phyloP scores from a whole-genome alignment of 92 coral and sea anemone genomes.

The Ricordea florida region DNA sequence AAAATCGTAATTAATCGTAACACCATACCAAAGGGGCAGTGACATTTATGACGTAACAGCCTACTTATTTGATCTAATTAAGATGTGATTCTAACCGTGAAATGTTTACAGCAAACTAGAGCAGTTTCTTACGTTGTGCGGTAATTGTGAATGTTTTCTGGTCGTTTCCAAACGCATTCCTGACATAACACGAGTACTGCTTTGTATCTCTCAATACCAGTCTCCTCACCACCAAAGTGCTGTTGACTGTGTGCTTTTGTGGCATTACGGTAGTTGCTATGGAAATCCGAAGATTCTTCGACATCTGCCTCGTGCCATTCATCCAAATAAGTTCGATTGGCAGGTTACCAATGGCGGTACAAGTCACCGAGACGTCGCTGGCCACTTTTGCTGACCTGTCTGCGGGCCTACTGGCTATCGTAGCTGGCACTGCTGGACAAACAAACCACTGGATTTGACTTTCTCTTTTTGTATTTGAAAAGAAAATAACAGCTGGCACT shows the following conservation, averaged over 20 bases:
- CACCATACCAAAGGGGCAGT: no score
- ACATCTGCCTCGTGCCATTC: constrained; percentile 57
- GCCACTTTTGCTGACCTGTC: constrained; percentile 56
- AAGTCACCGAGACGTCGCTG: constrained; percentile 60
- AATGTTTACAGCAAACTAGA: no score
- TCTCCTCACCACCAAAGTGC: constrained; percentile 58
- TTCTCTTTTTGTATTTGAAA: no score
- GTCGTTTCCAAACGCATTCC: constrained; percentile 76
- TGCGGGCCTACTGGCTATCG: constrained; percentile 64
- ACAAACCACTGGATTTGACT: no score
- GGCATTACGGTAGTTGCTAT: background rate
- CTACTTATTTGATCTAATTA: no score
- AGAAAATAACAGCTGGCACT: no score
- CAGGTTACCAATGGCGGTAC: constrained; percentile 81
- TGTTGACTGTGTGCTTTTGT: constrained; percentile 52
- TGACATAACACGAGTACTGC: constrained; percentile 77
- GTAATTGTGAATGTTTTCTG: constrained; percentile 51
- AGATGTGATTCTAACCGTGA: no score
- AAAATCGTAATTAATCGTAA: no score
- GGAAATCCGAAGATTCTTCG: constrained; percentile 40
- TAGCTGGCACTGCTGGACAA: constrained; percentile 94
- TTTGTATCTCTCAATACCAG: constrained; percentile 76
- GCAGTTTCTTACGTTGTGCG: constrained; percentile 71
- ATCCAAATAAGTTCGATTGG: constrained; percentile 76
- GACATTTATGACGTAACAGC: no score